Conservation (phyloP, 2,888 invertebrate genomes). For the Thera obeliscata region DNA sequence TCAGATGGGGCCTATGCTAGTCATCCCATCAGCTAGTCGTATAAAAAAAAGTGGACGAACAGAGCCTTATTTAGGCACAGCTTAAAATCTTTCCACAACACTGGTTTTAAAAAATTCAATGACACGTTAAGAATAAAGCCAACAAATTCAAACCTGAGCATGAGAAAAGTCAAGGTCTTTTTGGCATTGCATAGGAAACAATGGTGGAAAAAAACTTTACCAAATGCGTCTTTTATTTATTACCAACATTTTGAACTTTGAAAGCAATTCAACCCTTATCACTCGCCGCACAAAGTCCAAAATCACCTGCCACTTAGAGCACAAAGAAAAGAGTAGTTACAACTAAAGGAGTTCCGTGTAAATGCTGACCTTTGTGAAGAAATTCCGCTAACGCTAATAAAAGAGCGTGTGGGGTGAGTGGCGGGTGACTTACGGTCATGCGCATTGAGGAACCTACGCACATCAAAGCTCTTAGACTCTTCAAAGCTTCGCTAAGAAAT, state of each 20-base stretch:
- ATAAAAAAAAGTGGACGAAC: no score
- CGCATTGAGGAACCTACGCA: constrained; percentile 11
- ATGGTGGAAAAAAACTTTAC: background rate
- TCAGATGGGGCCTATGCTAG: no score
- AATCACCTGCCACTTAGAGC: constrained; percentile 12
- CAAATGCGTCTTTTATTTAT: background rate
- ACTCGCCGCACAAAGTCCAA: constrained; percentile 5
- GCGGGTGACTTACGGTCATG: constrained; percentile 46
- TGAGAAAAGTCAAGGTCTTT: no score
- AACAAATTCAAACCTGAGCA: no score
- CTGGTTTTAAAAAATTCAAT: no score
- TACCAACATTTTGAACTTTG: background rate
- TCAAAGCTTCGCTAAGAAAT: no score
- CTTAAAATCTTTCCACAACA: no score
- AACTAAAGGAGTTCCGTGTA: constrained; percentile 49
- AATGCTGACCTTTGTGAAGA: constrained; percentile 65
- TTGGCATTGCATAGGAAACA: no score
- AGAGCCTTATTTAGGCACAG: no score
- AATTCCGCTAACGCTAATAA: constrained; percentile 48
- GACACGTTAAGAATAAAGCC: no score
- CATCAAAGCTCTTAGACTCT: no score
- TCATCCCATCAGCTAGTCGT: no score
- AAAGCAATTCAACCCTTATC: constrained; percentile 3
- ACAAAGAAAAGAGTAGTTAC: constrained; percentile 20
- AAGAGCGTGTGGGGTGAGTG: constrained; percentile 60